Evolutionary conservation across 2,113 vertebrate species (phyloP).

Genomic region (Sclerurus mexicanus): DNA sequence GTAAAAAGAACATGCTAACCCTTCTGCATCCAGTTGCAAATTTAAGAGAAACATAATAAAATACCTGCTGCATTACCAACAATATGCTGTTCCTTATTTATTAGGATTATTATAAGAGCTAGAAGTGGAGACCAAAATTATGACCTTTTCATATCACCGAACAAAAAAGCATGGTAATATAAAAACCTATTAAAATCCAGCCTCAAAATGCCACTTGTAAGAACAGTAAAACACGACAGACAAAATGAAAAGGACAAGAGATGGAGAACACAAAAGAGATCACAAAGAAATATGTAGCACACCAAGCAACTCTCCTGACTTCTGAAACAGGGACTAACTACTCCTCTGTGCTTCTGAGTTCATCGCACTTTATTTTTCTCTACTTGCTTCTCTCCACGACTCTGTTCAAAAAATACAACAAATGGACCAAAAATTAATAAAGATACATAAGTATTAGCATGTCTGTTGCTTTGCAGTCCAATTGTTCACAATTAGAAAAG

Average conservation of each 20-base stretch:
- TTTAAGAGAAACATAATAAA: background rate
- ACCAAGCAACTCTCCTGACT: background rate
- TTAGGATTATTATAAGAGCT: background rate
- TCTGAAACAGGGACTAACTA: background rate
- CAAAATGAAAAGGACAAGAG: background rate
- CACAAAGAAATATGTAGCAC: background rate
- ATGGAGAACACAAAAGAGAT: background rate
- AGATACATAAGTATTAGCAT: background rate
- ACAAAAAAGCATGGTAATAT: background rate
- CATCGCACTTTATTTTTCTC: background rate
- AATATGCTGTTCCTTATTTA: background rate
- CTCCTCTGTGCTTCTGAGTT: background rate
- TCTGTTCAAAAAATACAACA: background rate
- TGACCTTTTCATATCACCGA: background rate
- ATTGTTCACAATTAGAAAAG: background rate
- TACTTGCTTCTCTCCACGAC: background rate
- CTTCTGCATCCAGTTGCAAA: background rate
- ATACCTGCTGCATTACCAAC: background rate
- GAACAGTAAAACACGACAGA: background rate
- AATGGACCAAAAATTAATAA: background rate
- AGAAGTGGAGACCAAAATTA: background rate
- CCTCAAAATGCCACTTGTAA: background rate
- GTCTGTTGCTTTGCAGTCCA: background rate
- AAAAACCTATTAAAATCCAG: constrained; percentile 5
- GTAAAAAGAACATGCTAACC: background rate